Evolutionary conservation across 2,113 vertebrate species (phyloP), one percentile per base, ranked within the genome.

Genomic region (Laterallus jamaicensis): DNA sequence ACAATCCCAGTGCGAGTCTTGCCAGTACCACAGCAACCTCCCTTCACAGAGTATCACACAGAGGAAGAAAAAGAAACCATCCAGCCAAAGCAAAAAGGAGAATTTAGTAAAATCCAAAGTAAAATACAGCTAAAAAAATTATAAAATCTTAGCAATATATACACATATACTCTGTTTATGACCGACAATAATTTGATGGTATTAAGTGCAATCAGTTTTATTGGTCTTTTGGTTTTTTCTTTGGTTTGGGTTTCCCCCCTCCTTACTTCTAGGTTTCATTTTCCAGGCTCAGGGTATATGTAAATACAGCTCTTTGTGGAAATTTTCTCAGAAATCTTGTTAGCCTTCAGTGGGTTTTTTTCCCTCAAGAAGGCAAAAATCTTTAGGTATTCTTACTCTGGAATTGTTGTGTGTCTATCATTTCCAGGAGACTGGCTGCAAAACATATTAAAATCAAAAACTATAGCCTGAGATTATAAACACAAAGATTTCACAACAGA

Each of bases 21-120:
- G 73, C 95, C 91, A 94, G 76, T 92, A 90, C 91, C 94, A 92
- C 83, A 83, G 84, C 84, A 93, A 80, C 50, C 71, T 86, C 90
- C 82, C 67, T 88, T 92, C 71, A 62, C 40, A 69, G 79, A 90
- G 8, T 87, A 94, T 78, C 70, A 55, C 47, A 78, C 22, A 86
- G 58, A 71, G 21, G 15, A 89, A 87, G 62, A 79, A 88, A 95
- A 89, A 87, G 54, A 93, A 93, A 69, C 35, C 22, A 49, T 85
- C n/a, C 82, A 73, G 67, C 31, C 84, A 84, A 92, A 71, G n/a
- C n/a, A 86, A 75, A 86, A 60, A 42, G 28, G 52, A 84, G n/a
- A 88, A 20, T 78, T 24, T 35, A 83, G 54, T 78, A 88, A 85
- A 88, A 77, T 62, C 28, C 89, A 37, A 83, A 63, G 28, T n/a